Evolutionary conservation across 2,888 invertebrate species (phyloP), one percentile per base, ranked within the genome.

Genomic region (Tridacna crocea): DNA sequence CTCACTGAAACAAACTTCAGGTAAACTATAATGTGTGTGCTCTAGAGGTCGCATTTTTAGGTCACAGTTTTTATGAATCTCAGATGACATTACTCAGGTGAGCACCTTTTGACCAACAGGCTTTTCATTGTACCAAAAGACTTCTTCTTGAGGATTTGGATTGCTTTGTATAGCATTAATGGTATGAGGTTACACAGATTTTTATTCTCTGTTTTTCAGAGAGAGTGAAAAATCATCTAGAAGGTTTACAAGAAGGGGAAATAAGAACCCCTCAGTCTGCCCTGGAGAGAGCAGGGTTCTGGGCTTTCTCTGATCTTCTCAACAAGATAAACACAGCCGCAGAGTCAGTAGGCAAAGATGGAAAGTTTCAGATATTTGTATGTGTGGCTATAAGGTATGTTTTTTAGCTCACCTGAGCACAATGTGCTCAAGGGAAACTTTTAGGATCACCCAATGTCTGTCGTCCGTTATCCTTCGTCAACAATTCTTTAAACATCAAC

Each of bases 281-380:
- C 63, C 94, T 94, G 58, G 94, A 94, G 76, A 91, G 96, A 73
- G 96, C 97, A 15, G 97, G 98, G 84, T 97, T 98, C 96, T 96
- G 97, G 81, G 97, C 97, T 92, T 98, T 97, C 95, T 97, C 97
- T 94, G 97, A 97, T 92, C 96, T 99, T 19, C 96, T 99, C 93
- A 97, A 97, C 91, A 98, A 98, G 94, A 97, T 99, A 84, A 97
- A 97, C 94, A 96, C 96, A 70, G 91, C 92, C 72, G 97, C 97
- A 0, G 96, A 96, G 91, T 95, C 97, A n/a, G 95, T 98, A 27
- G 99, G 99, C 76, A 99, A 99, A 94, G 99, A 99, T 95, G 99
- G 99, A 73, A 98, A 99, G 95, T 99, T 99, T 94, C 99, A 99
- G 94, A 96, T 99, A 60, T 98, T 99, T 93, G 97, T 99, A 89